Conservation (phyloP, 2,888 invertebrate genomes). For the Pristionchus japonicus region DNA sequence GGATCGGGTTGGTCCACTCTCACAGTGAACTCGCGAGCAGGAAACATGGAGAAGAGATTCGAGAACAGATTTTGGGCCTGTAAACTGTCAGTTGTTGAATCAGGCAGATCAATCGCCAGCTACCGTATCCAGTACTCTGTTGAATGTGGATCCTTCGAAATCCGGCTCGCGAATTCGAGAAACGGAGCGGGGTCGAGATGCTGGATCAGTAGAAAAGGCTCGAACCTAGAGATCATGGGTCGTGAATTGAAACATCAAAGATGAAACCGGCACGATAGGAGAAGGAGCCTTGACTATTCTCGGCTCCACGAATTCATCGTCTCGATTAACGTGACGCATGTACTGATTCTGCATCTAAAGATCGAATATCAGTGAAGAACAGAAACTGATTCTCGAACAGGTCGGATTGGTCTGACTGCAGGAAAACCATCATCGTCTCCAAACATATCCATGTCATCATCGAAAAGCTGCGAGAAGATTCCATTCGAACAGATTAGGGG, state of each 20-base stretch:
- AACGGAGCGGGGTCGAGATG: slow-evolving; percentile 8
- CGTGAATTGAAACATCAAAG: background rate
- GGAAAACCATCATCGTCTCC: slow-evolving; percentile 11
- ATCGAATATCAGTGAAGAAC: slow-evolving; percentile 16
- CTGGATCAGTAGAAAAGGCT: slow-evolving; percentile 11
- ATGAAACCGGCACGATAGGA: background rate
- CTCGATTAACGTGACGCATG: slow-evolving; percentile 7
- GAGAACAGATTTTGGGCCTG: slow-evolving; percentile 48
- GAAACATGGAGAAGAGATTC: slow-evolving; percentile 41
- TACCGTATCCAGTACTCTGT: slow-evolving; percentile 40
- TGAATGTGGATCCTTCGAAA: background rate
- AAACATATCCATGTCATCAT: slow-evolving; percentile 3
- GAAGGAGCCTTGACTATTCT: slow-evolving; percentile 6
- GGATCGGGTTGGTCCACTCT: slow-evolving; percentile 19
- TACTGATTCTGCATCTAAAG: background rate
- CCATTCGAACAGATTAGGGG: slow-evolving; percentile 17
- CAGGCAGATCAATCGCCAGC: background rate
- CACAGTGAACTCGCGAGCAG: slow-evolving; percentile 30
- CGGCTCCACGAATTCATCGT: background rate
- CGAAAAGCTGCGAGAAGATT: background rate
- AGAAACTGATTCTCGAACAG: background rate
- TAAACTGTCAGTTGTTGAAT: background rate
- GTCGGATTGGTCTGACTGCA: slow-evolving; percentile 15
- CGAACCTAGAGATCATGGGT: slow-evolving; percentile 20
- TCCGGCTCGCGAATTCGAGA: background rate